Conservation (phyloP, 2,113 vertebrate species). For the Odontophorus gujanensis region DNA sequence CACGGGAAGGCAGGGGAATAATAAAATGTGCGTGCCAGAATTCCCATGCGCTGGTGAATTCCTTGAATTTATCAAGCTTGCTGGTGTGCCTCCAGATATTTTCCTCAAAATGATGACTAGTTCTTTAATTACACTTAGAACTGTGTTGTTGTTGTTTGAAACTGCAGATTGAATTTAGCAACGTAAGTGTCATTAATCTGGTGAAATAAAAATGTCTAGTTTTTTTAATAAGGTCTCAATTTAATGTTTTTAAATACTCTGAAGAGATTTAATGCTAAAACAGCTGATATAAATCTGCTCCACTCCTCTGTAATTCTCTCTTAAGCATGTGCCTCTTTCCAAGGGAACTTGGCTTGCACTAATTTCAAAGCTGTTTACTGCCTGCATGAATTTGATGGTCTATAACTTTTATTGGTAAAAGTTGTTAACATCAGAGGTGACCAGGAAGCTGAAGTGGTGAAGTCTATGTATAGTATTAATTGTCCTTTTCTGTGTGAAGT, state of each 20-base stretch:
- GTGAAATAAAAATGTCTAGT: constrained; percentile 44
- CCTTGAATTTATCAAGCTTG: constrained; percentile 31
- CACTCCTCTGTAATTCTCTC: constrained; percentile 44
- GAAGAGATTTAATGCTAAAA: constrained; percentile 36
- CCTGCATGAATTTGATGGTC: constrained; percentile 4
- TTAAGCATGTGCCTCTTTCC: background rate
- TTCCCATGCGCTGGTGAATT: background rate
- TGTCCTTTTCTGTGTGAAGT: background rate
- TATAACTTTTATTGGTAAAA: constrained; percentile 25
- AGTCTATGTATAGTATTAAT: background rate
- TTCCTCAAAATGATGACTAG: constrained; percentile 12
- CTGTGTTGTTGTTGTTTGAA: constrained; percentile 25
- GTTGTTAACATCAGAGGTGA: constrained; percentile 10
- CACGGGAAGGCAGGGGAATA: background rate
- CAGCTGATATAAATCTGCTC: constrained; percentile 32
- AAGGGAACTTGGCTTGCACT: background rate
- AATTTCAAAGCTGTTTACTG: constrained; percentile 47
- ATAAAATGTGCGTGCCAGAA: background rate
- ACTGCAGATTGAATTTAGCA: constrained; percentile 48
- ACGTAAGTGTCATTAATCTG: constrained; percentile 46
- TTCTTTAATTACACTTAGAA: constrained; percentile 51
- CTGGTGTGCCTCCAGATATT: constrained; percentile 19
- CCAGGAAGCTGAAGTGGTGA: background rate
- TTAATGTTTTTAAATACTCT: constrained; percentile 56
- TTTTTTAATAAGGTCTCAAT: constrained; percentile 52